A percentile compares a stretch with the other conserved stretches of the same genome.
phyloP scores from a whole-genome alignment of 2,797 vertebrate species.

The Xyrichtys novacula region DNA sequence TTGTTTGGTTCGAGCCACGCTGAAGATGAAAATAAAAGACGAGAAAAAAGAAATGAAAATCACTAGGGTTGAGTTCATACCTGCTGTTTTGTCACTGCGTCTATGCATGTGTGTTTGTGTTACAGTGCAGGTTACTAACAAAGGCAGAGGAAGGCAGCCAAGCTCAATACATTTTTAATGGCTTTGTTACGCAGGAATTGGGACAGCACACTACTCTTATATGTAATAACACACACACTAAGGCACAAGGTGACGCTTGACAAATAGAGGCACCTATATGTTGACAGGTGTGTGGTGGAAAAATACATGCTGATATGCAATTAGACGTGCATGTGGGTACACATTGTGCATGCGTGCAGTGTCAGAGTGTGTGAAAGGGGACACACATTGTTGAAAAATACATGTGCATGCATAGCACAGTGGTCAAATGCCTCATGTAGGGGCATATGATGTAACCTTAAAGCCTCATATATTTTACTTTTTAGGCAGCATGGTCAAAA shows the following conservation, averaged over 20 bases:
- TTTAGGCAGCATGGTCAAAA: no score
- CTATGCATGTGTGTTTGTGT: conserved; percentile 23
- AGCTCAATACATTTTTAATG: conserved; percentile 82
- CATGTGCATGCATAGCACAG: background rate
- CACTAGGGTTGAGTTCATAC: conserved; percentile 1
- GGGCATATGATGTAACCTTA: background rate
- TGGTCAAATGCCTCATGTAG: background rate
- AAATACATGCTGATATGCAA: conserved; percentile 47
- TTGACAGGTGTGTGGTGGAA: conserved; percentile 54
- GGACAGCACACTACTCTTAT: conserved; percentile 16
- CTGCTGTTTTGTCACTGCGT: conserved; percentile 19
- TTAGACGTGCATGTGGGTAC: conserved; percentile 35
- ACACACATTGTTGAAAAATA: background rate
- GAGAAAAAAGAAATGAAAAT: conserved; percentile 5
- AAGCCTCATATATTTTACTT: no score
- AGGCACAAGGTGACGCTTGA: conserved; percentile 32
- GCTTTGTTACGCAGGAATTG: conserved; percentile 60
- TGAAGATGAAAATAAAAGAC: background rate
- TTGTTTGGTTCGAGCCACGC: background rate
- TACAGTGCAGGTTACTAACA: conserved; percentile 63
- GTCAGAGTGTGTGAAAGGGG: no score
- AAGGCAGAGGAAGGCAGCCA: conserved; percentile 63
- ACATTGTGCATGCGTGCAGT: background rate
- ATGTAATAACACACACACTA: conserved; percentile 13
- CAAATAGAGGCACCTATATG: conserved; percentile 35